A percentile compares a stretch with the other conserved stretches of the same genome.
These are phyloP conservation scores for Alentia gelatinosa DNA, from an alignment of 2,888 invertebrate genomes.

Conservation along the genomic window DNA sequence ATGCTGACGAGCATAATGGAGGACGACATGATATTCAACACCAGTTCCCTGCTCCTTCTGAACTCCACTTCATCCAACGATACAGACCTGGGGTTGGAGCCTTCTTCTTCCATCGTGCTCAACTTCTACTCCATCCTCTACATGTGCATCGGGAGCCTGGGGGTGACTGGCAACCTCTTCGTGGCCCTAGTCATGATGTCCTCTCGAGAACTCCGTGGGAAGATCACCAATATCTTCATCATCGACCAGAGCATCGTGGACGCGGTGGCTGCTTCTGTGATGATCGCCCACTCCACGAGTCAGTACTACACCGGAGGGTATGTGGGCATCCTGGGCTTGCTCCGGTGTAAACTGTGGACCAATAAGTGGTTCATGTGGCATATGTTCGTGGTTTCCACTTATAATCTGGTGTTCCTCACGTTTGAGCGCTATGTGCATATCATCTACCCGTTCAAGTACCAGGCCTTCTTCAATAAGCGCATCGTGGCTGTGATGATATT, in stretches of 20 bases:
- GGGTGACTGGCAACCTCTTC: not conserved
- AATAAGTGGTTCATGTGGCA: constrained; percentile 48
- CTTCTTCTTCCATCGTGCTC: not conserved
- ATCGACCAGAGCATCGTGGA: not conserved
- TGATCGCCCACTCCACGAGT: constrained; percentile 32
- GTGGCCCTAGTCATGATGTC: not conserved
- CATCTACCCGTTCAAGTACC: not conserved
- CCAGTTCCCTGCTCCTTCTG: not conserved
- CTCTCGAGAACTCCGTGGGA: not conserved
- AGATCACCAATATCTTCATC: constrained; percentile 43
- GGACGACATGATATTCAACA: too few species aligned
- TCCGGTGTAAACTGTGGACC: constrained; percentile 7
- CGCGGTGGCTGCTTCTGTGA: not conserved
- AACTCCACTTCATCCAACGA: not conserved
- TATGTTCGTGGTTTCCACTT: constrained; percentile 35
- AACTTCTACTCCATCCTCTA: constrained; percentile 2
- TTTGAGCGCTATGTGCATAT: constrained; percentile 35
- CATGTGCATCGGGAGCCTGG: not conserved
- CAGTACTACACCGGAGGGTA: constrained; percentile 18
- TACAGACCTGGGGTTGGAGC: too few species aligned
- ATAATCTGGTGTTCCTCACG: constrained; percentile 43
- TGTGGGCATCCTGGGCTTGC: constrained; percentile 7
- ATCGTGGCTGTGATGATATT: not conserved
- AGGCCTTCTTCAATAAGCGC: constrained; percentile 21
- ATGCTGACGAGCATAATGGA: not conserved